Evolutionary conservation across 2,888 invertebrate genomes (phyloP).

Genomic region (Polymixis flavicincta): DNA sequence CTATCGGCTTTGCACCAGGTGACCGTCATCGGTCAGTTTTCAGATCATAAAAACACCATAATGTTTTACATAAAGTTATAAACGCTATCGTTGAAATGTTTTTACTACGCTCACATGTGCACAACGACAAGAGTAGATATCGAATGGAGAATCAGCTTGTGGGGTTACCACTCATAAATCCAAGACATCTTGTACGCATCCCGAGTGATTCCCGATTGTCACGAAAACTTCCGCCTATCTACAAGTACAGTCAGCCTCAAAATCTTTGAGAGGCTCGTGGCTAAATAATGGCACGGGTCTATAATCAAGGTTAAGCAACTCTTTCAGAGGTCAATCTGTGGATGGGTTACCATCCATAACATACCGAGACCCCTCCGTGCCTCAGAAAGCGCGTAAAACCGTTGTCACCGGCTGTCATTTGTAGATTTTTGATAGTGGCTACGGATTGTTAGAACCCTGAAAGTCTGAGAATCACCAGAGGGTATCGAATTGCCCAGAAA

Average conservation of each 20-base stretch:
- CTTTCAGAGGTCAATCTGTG: too few relatives aligned
- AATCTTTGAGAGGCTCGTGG: neutral
- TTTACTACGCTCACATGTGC: constrained; percentile 13
- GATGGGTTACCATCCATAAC: too few relatives aligned
- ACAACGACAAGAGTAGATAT: constrained; percentile 17
- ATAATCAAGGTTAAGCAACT: too few relatives aligned
- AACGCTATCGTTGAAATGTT: constrained; percentile 22
- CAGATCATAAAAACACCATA: constrained; percentile 20
- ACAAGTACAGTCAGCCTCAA: neutral
- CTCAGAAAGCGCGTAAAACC: too few relatives aligned
- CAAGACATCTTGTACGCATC: neutral
- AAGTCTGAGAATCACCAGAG: too few relatives aligned
- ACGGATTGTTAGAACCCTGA: too few relatives aligned
- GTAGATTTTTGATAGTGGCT: too few relatives aligned
- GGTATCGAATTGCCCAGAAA: too few relatives aligned
- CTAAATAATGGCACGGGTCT: too few relatives aligned
- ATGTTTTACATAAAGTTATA: constrained; percentile 26
- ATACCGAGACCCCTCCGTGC: too few relatives aligned
- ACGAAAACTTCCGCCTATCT: neutral
- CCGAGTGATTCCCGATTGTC: neutral
- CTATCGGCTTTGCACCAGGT: neutral
- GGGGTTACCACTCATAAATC: neutral
- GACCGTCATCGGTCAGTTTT: neutral
- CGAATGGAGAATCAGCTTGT: neutral
- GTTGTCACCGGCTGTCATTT: too few relatives aligned